Evolutionary conservation across 2,888 invertebrate species (phyloP).

Genomic region (Melanotus villosus): DNA sequence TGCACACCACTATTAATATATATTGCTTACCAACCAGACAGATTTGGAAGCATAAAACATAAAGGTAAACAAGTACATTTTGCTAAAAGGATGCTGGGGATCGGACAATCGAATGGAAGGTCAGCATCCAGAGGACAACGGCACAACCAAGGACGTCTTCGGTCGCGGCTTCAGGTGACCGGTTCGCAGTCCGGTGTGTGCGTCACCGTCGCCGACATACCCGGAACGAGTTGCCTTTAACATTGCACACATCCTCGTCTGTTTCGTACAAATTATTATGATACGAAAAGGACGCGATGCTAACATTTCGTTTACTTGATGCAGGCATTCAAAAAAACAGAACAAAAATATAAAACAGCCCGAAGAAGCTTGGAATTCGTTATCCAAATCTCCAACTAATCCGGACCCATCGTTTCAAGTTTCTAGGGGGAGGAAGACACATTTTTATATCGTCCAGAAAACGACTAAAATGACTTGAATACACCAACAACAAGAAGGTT

Average conservation of each 20-base stretch:
- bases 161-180: conserved; percentile 56
- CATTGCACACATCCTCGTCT: conserved; percentile 20
- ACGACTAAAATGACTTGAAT: too few relatives aligned
- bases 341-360: too few relatives aligned
- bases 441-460: too few relatives aligned
- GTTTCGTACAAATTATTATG: not conserved
- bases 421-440: too few relatives aligned
- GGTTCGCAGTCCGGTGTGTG: conserved; percentile 44
- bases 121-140: conserved; percentile 63
- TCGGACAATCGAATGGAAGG: conserved; percentile 58
- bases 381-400: too few relatives aligned
- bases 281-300: not conserved
- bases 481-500: too few relatives aligned
- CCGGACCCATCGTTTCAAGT: too few relatives aligned
- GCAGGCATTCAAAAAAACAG: not conserved
- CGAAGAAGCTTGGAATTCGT: too few relatives aligned
- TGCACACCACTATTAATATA: too few relatives aligned
- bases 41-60: conserved; percentile 11
- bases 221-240: conserved; percentile 16
- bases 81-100: conserved; percentile 46
- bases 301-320: not conserved
- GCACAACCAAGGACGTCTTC: conserved; percentile 62
- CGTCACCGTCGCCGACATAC: conserved; percentile 22
- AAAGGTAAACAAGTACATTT: conserved; percentile 25
- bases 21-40: too few relatives aligned